phyloP scores from a whole-genome alignment of 2,888 invertebrate genomes.

The Xestia xanthographa region DNA sequence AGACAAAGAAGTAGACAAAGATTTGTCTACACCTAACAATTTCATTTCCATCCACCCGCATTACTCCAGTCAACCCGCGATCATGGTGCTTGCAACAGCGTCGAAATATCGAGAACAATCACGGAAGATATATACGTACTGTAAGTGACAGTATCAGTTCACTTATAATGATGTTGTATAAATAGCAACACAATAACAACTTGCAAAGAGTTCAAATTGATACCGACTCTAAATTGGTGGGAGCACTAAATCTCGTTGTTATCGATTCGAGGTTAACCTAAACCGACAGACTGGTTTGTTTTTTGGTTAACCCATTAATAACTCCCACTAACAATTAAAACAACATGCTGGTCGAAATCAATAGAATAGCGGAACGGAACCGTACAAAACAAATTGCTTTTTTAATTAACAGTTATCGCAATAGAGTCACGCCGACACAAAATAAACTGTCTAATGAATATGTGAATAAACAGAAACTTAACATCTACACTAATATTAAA shows the following conservation, averaged over 20 bases:
- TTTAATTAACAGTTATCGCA: slow-evolving; percentile 47
- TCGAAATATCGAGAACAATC: no score
- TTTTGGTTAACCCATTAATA: slow-evolving; percentile 3
- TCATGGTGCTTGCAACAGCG: no score
- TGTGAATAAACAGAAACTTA: slow-evolving; percentile 8
- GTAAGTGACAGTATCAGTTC: no score
- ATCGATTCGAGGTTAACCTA: not conserved
- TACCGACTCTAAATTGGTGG: not conserved
- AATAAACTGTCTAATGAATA: slow-evolving; percentile 34
- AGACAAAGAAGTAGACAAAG: no score
- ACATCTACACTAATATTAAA: not conserved
- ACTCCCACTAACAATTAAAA: slow-evolving; percentile 14
- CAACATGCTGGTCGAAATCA: slow-evolving; percentile 23
- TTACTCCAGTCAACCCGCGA: no score
- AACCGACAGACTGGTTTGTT: not conserved
- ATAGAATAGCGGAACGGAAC: slow-evolving; percentile 37
- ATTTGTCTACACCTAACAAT: no score
- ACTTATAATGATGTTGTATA: no score
- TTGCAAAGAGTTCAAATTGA: not conserved
- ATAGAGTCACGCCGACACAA: slow-evolving; percentile 16
- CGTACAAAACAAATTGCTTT: slow-evolving; percentile 41
- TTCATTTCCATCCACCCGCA: no score
- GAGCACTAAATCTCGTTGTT: not conserved
- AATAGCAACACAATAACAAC: no score
- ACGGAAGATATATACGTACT: no score